Evolutionary conservation across 2,113 vertebrate species (phyloP).

Genomic region (Cyanocitta stelleri): DNA sequence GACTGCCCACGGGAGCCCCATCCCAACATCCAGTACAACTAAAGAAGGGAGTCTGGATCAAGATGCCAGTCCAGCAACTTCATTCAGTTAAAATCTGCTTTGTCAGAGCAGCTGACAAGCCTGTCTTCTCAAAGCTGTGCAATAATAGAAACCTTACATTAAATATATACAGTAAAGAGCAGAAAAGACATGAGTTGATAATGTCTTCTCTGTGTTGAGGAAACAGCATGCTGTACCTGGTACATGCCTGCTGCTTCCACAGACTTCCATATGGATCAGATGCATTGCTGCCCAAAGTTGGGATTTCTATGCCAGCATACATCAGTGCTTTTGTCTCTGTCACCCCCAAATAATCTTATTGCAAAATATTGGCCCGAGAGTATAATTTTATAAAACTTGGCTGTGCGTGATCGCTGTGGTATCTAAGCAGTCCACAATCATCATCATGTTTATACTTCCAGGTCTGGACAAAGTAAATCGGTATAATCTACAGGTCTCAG

Average conservation of each 20-base stretch:
- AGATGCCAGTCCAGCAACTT: neutral
- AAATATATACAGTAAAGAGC: neutral
- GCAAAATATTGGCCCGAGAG: neutral
- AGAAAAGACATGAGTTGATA: neutral
- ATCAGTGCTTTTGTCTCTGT: neutral
- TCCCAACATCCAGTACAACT: neutral
- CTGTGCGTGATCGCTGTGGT: neutral
- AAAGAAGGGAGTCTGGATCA: neutral
- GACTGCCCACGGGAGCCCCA: neutral
- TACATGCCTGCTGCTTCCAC: neutral
- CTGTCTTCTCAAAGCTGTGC: neutral
- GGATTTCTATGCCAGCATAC: neutral
- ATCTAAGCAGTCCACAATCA: neutral
- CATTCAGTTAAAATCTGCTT: neutral
- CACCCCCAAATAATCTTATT: neutral
- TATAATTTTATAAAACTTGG: neutral
- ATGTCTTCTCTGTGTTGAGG: neutral
- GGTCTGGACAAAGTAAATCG: neutral
- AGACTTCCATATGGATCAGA: accelerated
- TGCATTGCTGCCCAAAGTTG: neutral
- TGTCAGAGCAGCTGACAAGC: neutral
- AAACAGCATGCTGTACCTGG: neutral
- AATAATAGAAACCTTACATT: neutral
- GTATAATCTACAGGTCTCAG: neutral
- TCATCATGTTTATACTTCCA: neutral